These are phyloP conservation scores for Dolichallabes microphthalmus DNA, from an alignment of 2,113 vertebrate genomes.

Conservation along the genomic window DNA sequence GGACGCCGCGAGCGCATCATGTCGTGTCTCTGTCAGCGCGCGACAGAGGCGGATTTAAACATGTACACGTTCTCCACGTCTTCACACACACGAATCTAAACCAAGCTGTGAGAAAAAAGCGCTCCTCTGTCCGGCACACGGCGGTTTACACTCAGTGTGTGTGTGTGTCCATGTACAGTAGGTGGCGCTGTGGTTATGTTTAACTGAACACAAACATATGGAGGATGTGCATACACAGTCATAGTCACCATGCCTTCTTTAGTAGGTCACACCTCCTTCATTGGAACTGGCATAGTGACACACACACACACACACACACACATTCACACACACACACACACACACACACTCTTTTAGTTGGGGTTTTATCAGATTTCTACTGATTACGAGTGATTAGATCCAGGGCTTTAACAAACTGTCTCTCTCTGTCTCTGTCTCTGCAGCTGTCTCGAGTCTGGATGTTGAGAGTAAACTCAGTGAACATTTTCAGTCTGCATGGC, in stretches of 20 bases:
- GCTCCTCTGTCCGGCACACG: neutral
- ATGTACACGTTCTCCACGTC: neutral
- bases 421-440: neutral
- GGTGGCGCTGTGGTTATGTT: no score
- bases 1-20: neutral
- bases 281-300: neutral
- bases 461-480: slow-evolving; percentile 88
- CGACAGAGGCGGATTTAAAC: neutral
- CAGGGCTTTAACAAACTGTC: neutral
- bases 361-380: neutral
- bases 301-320: neutral
- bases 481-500: slow-evolving; percentile 85
- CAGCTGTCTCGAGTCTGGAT: slow-evolving; percentile 94
- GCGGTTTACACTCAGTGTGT: neutral
- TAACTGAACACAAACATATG: no score
- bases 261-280: neutral
- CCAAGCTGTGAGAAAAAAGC: neutral
- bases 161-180: neutral
- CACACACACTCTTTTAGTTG: neutral
- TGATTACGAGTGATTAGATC: neutral
- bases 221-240: neutral
- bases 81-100: neutral
- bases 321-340: neutral
- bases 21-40: neutral
- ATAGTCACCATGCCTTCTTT: neutral